phyloP scores from a whole-genome alignment of 2,113 vertebrate genomes.

The Passer domesticus region DNA sequence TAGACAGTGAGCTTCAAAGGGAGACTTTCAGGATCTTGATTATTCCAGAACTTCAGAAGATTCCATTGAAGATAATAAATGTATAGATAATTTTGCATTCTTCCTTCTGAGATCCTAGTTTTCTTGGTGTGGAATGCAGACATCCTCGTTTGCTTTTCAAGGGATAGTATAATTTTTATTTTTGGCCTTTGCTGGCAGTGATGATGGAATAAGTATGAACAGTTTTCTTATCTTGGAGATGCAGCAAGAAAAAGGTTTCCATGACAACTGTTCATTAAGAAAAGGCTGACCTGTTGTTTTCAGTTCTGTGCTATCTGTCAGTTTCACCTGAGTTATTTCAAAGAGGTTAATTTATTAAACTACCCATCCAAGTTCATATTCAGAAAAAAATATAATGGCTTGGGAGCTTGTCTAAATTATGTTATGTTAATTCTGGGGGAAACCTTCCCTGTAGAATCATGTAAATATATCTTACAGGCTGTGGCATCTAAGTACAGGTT shows the following conservation, averaged over 20 bases:
- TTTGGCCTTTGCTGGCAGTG: background rate
- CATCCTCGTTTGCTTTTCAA: background rate
- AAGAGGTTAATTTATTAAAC: slow-evolving; percentile 27
- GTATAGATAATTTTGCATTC: background rate
- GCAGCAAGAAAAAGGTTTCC: slow-evolving; percentile 45
- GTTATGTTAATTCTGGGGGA: background rate
- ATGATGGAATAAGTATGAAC: background rate
- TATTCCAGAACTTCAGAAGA: background rate
- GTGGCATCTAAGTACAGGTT: background rate
- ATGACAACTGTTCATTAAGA: slow-evolving; percentile 60
- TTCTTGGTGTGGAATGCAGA: slow-evolving; percentile 9
- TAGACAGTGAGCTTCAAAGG: background rate
- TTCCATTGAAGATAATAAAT: background rate
- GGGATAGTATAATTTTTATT: background rate
- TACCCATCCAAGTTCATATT: background rate
- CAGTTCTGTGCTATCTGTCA: background rate
- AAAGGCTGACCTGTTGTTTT: slow-evolving; percentile 11
- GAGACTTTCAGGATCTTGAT: background rate
- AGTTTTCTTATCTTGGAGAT: slow-evolving; percentile 46
- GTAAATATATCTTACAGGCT: background rate
- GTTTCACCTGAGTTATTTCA: slow-evolving; percentile 42
- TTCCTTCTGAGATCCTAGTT: background rate
- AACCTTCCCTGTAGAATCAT: background rate
- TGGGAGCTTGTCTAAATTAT: background rate
- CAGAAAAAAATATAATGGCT: background rate